phyloP scores from a whole-genome alignment of 2,888 invertebrate genomes.

The Pherbina coryleti region DNA sequence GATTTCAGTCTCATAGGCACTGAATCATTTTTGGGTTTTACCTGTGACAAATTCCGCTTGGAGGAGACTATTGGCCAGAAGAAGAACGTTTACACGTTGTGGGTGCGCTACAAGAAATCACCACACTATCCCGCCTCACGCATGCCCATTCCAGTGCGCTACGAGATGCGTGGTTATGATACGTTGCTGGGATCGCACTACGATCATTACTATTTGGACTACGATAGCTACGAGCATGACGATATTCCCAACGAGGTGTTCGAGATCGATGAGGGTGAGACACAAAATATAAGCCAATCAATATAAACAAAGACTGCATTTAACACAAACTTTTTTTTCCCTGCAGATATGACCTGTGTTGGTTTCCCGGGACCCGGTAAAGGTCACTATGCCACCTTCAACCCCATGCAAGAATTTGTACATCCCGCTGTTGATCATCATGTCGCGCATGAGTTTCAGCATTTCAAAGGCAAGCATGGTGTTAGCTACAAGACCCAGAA shows the following conservation, averaged over 20 bases:
- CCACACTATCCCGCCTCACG: conserved; percentile 68
- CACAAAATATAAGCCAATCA: too few species aligned
- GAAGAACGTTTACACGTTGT: conserved; percentile 89
- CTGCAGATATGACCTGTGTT: conserved; percentile 76
- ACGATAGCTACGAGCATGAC: conserved; percentile 77
- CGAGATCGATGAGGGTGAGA: conserved; percentile 74
- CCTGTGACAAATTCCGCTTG: conserved; percentile 84
- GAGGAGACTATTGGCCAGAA: conserved; percentile 81
- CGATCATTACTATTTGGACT: conserved; percentile 92
- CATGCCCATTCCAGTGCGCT: conserved; percentile 81
- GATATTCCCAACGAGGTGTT: conserved; percentile 80
- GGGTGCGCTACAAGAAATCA: conserved; percentile 82
- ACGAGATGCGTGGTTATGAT: conserved; percentile 96
- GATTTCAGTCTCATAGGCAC: conserved; percentile 78
- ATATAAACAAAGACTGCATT: neutral
- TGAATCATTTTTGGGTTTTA: conserved; percentile 79
- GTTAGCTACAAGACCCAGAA: conserved; percentile 75
- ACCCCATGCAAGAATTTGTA: conserved; percentile 94
- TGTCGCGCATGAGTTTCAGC: conserved; percentile 79
- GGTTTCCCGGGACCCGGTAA: conserved; percentile 94
- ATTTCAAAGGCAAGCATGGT: conserved; percentile 80
- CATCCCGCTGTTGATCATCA: conserved; percentile 80
- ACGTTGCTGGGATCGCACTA: conserved; percentile 94
- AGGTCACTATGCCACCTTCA: conserved; percentile 84
- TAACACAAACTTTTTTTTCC: neutral